Base-by-base conservation (phyloP, 2,113 vertebrate species). In the Eretmochelys imbricata region DNA sequence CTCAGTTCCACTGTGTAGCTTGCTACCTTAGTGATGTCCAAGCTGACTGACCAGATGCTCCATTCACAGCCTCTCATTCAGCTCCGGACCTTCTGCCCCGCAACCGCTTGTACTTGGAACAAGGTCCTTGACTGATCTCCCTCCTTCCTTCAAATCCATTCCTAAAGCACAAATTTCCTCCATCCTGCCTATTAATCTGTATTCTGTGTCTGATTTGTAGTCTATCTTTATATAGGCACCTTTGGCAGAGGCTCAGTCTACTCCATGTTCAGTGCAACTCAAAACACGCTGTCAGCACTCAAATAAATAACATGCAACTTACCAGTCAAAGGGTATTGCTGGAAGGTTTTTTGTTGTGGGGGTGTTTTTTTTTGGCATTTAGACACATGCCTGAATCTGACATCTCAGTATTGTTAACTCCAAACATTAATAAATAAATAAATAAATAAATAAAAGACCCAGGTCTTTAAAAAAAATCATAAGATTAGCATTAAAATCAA, bases 1-100 rank as follows among this genome's bases (percentile, higher is more conserved):
- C 42, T 42, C 42, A 42, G 42, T 42, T 4, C 19, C 29, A 5
- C 31, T 42, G 51, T 17, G 3, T 78, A 86, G 82, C 83, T 87
- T 49, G 10, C 50, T 93, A 46, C 57, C 19, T 35, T 1, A 0
- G 3, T 0, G 1, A 10, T 88, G 29, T 65, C 81, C 85, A 35
- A 72, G 46, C 17, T 84, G 42, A 51, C 82, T 20, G 78, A 5
- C 42, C 53, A 75, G 88, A 38, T 80, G 42, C 69, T 80, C 55
- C 12, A 27, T 31, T 35, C 46, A 49, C 22, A 38, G 31, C 57
- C 79, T 49, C 27, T 31, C 79, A 50, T 72, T 89, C 89, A 88
- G 62, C 80, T 87, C 55, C 55, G 76, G 20, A 80, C 51, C 48
- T 72, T 72, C 82, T 80, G 69, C 50, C 35, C 29, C 5, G 46